Evolutionary conservation across 2,113 vertebrate species (phyloP).

Genomic region (Alligator mississippiensis): DNA sequence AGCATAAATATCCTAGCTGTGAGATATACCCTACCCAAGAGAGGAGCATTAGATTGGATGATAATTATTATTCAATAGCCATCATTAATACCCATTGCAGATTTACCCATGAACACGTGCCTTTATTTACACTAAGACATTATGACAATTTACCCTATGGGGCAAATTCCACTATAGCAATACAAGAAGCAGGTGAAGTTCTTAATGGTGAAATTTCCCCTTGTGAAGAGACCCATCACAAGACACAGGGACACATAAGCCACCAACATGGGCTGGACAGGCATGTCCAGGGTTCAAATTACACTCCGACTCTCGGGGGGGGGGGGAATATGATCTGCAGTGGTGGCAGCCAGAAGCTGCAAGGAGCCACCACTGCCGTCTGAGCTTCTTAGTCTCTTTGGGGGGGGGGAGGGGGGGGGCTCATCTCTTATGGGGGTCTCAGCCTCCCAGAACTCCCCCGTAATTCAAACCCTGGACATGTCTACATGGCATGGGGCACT

Average conservation of each 20-base stretch:
- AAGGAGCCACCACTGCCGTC: too few species aligned
- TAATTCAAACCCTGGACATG: too few species aligned
- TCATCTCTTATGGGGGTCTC: too few species aligned
- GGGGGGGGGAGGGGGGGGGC: not conserved
- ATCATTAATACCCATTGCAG: not conserved
- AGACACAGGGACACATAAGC: not conserved
- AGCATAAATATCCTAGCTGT: not conserved
- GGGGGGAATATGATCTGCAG: too few species aligned
- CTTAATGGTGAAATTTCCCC: not conserved
- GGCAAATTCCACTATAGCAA: not conserved
- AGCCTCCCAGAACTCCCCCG: too few species aligned
- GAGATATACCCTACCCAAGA: not conserved
- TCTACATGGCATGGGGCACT: too few species aligned
- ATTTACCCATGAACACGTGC: not conserved
- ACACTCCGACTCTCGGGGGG: too few species aligned
- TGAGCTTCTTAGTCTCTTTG: not conserved
- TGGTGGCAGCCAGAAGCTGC: too few species aligned
- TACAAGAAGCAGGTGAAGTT: not conserved
- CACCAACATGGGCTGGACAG: not conserved
- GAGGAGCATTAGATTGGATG: not conserved
- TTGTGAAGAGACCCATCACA: not conserved
- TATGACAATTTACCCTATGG: not conserved
- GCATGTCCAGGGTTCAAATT: too few species aligned
- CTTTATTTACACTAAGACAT: not conserved
- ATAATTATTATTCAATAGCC: not conserved